Evolutionary conservation across 1,140 invertebrate genomes (phyloP), one percentile per base, ranked within the genome.

Genomic region (Drosophila seguyi): DNA sequence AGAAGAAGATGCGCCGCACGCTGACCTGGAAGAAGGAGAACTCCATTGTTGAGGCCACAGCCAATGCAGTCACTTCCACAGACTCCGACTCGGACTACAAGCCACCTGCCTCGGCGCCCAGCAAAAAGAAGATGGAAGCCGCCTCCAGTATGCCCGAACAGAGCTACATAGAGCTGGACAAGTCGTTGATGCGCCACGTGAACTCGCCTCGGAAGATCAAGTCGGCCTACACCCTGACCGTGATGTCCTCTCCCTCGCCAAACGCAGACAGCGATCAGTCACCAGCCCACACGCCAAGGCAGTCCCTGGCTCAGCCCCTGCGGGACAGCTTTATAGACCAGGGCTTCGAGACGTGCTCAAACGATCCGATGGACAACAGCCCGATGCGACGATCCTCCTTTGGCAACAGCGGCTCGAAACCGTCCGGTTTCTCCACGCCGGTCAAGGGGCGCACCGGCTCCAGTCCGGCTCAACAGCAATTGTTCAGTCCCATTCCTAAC

Each of bases 1-100:
- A 90, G 65, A 92, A 92, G 88, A 92, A 92, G 62, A 78, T 91
- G 78, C 87, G 91, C 4, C 91, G 91, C 29, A 90, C 81, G 8
- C 56, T 92, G 6, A 87, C 81, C 34, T 92, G 91, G 91, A 92
- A 92, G 42, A 92, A 92, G 58, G 91, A 92, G 18, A 87, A 81
- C 50, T 90, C 91, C 0, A 82, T 90, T 59, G 76, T 91, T 16
- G 91, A 92, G 50, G 75, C 83, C n/a, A 83, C 80, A 2, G 69
- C 78, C 4, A 81, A 81, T 47, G 59, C 71, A 4, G 57, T 86
- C 7, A 83, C 84, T 7, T 87, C 76, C 20, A 91, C 91, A 4
- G 91, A 92, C 18, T 92, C 91, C 0, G 91, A 92, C 14, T 80
- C 88, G 0, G 82, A 92, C 39, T 81, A 73, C 44, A 87, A 85